These are phyloP conservation scores for Cataglyphis altisquamis DNA, from an alignment of 2,888 invertebrate genomes.

Conservation along the genomic window DNA sequence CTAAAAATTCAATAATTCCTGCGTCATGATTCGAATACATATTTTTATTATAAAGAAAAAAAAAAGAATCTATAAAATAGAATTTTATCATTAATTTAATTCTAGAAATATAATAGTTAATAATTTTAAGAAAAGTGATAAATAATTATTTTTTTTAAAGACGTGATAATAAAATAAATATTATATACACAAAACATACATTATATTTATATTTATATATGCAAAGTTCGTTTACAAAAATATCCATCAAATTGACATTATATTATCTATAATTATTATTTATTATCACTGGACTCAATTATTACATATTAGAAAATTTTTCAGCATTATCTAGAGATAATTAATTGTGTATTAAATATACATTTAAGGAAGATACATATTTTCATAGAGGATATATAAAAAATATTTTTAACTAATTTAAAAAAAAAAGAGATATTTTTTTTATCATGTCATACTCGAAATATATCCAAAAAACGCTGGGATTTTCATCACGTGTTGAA, in stretches of 20 bases:
- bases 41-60: background rate
- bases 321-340: background rate
- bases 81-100: slow-evolving; percentile 6
- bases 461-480: background rate
- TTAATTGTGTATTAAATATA: background rate
- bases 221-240: background rate
- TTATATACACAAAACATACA: background rate
- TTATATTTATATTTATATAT: background rate
- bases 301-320: background rate
- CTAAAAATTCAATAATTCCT: background rate
- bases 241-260: background rate
- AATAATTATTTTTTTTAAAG: background rate
- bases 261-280: background rate
- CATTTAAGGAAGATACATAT: background rate
- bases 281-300: background rate
- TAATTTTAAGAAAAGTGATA: background rate
- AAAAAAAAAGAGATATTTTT: slow-evolving; percentile 15
- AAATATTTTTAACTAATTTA: background rate
- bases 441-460: background rate
- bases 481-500: background rate
- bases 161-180: background rate
- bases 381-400: background rate
- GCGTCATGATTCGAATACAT: too few relatives aligned
- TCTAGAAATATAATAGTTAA: background rate
- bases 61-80: background rate